A percentile compares a stretch with the other conserved stretches of the same genome.
Evolutionary conservation across 2,797 vertebrate species (phyloP).

Genomic region (Leptatherina wallacei): DNA sequence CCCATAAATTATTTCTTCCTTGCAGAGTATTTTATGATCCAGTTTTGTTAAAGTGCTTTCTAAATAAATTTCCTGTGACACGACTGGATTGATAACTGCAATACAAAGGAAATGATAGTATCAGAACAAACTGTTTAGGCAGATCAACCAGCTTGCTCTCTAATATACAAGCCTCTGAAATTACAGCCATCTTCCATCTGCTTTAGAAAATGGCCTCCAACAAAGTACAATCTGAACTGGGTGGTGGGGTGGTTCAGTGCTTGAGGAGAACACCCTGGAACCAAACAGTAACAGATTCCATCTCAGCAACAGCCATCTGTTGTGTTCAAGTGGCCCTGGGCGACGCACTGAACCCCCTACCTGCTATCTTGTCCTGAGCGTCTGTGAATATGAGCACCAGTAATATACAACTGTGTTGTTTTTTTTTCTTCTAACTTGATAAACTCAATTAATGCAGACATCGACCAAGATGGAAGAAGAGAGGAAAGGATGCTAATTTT

Average conservation of each 20-base stretch:
- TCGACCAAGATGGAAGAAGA: too few species aligned
- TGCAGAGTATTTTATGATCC: slow-evolving; percentile 28
- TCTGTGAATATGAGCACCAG: slow-evolving; percentile 34
- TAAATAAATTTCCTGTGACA: slow-evolving; percentile 35
- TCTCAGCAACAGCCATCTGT: slow-evolving; percentile 79
- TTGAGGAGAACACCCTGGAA: slow-evolving; percentile 75
- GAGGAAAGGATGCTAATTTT: too few species aligned
- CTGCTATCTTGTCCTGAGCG: slow-evolving; percentile 48
- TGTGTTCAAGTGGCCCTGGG: slow-evolving; percentile 60
- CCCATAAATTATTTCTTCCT: slow-evolving; percentile 42
- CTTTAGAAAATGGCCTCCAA: slow-evolving; percentile 71
- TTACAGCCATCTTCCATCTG: slow-evolving; percentile 71
- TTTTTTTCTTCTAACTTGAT: too few species aligned
- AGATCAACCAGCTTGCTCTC: slow-evolving; percentile 40
- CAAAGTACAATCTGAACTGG: slow-evolving; percentile 63
- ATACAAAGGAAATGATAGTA: slow-evolving; percentile 45
- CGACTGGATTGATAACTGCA: slow-evolving; percentile 30
- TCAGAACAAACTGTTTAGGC: slow-evolving; percentile 51
- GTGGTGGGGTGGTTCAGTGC: slow-evolving; percentile 59
- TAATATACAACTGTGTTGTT: neutral
- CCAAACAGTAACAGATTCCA: slow-evolving; percentile 76
- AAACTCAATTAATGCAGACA: too few species aligned
- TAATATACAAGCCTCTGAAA: slow-evolving; percentile 46
- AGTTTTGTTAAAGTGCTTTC: slow-evolving; percentile 28
- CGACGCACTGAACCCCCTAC: slow-evolving; percentile 55